phyloP scores from a whole-genome alignment of 2,797 vertebrate species.

The Oreochromis mossambicus region DNA sequence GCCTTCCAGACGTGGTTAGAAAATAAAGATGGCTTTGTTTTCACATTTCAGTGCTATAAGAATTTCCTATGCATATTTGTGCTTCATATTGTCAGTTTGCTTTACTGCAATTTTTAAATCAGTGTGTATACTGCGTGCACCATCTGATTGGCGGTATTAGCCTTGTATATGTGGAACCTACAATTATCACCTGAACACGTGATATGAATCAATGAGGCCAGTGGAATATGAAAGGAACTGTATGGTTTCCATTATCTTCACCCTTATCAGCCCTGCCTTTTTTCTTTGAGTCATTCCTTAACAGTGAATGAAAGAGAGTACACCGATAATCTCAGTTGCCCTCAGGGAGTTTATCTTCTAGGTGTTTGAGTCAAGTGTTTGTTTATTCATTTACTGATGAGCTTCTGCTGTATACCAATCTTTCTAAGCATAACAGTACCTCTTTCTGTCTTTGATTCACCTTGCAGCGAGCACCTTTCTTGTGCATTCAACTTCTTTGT shows the following conservation, averaged over 20 bases:
- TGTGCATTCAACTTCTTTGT: conserved; percentile 98
- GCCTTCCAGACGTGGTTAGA: conserved; percentile 33
- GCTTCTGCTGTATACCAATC: background rate
- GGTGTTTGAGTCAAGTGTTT: background rate
- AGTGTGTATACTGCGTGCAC: background rate
- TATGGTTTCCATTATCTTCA: background rate
- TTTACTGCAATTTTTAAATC: background rate
- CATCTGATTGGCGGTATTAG: background rate
- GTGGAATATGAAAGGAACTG: background rate
- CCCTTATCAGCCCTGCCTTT: background rate
- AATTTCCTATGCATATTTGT: conserved; percentile 29
- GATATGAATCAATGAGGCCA: background rate
- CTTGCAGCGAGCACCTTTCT: conserved; percentile 92
- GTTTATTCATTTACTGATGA: background rate
- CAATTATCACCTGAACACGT: background rate
- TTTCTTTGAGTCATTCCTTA: background rate
- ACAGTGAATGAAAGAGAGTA: background rate
- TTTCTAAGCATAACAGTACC: background rate
- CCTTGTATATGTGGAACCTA: background rate
- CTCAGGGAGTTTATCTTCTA: background rate
- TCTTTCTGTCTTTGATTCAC: background rate
- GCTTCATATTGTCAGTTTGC: background rate
- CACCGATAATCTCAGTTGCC: background rate
- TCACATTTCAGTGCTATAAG: conserved; percentile 21
- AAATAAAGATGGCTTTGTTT: conserved; percentile 53